Evolutionary conservation across 2,113 vertebrate species (phyloP).

Genomic region (Rhinopithecus roxellana): DNA sequence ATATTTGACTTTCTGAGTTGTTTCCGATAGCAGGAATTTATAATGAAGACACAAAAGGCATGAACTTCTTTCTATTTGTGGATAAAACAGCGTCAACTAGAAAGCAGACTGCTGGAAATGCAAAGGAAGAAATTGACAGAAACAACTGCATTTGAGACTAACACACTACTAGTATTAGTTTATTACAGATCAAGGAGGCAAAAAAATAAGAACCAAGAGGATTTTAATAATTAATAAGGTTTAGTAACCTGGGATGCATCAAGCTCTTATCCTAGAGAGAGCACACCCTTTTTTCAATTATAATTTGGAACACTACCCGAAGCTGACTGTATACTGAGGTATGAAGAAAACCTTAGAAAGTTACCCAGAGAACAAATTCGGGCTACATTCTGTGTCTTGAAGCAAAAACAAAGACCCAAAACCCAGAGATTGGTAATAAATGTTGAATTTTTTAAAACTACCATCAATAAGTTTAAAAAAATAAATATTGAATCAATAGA

Average conservation of each 20-base stretch:
- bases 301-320: neutral
- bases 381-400: neutral
- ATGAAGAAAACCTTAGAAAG: neutral
- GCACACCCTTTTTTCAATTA: neutral
- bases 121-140: neutral
- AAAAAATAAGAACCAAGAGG: neutral
- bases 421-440: neutral
- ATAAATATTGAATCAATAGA: neutral
- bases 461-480: neutral
- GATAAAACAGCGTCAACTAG: neutral
- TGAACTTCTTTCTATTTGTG: neutral
- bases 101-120: neutral
- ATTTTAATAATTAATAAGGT: slow-evolving; percentile 26
- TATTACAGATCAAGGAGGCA: neutral
- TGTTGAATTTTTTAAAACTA: neutral
- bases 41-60: neutral
- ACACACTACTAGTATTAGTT: neutral
- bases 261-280: neutral
- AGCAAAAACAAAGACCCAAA: neutral
- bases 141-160: neutral
- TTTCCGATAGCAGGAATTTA: neutral
- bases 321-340: neutral
- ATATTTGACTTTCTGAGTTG: neutral
- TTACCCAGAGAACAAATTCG: neutral
- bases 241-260: neutral